Conservation (phyloP, 2,797 vertebrate species). For the Meriones psammophilus region DNA sequence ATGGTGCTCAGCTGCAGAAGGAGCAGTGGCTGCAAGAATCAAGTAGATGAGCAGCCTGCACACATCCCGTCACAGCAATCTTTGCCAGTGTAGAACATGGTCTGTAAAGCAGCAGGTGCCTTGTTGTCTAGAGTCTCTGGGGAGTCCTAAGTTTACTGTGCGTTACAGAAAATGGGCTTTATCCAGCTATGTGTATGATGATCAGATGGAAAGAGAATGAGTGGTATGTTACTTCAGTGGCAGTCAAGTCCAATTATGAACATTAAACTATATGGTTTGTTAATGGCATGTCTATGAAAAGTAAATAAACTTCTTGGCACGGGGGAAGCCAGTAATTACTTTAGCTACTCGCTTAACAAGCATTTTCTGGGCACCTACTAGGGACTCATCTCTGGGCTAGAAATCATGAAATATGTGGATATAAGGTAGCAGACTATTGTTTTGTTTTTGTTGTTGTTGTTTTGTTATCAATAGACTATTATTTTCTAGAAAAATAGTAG, state of each 20-base stretch:
- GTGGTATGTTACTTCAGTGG: constrained; percentile 23
- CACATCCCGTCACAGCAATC: not conserved
- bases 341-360: constrained; percentile 27
- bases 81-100: not conserved
- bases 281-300: constrained; percentile 53
- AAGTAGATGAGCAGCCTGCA: not conserved
- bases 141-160: constrained; percentile 36
- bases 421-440: not conserved
- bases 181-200: constrained; percentile 5
- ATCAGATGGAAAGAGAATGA: constrained; percentile 58
- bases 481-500: not conserved
- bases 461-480: not conserved
- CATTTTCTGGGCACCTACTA: not conserved
- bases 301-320: constrained; percentile 39
- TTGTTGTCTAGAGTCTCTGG: constrained; percentile 50
- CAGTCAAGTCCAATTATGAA: constrained; percentile 60
- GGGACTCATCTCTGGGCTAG: not conserved
- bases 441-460: not conserved
- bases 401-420: not conserved
- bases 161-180: not conserved
- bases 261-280: constrained; percentile 67
- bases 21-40: not conserved
- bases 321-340: not conserved
- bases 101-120: constrained; percentile 58
- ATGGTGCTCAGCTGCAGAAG: not conserved